Evolutionary conservation across 2,113 vertebrate species (phyloP).

Genomic region (Gymnobelideus leadbeateri): DNA sequence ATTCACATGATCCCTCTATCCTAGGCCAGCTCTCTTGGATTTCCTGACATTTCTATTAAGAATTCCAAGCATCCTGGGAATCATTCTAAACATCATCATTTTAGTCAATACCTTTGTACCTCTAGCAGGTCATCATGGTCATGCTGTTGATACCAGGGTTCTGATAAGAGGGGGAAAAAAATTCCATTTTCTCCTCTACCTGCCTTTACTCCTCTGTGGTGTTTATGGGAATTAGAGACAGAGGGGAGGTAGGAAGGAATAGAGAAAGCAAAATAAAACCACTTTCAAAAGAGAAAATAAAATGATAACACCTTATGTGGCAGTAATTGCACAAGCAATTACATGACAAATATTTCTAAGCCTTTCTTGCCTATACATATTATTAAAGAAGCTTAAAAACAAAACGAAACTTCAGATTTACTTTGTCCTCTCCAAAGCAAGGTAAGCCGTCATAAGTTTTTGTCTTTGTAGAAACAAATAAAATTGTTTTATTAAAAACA

Average conservation of each 20-base stretch:
- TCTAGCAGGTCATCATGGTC: constrained; percentile 10
- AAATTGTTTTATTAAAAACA: background rate
- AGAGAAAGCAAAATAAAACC: background rate
- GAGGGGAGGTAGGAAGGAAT: constrained; percentile 22
- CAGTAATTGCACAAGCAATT: background rate
- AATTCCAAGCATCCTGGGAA: background rate
- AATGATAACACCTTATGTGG: background rate
- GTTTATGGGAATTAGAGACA: constrained; percentile 16
- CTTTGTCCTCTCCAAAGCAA: background rate
- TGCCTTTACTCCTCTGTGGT: constrained; percentile 2
- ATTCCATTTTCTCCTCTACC: background rate
- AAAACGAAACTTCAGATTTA: background rate
- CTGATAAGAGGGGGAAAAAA: background rate
- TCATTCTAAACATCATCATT: background rate
- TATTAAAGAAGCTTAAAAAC: background rate
- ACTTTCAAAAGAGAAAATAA: background rate
- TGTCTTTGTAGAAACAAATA: background rate
- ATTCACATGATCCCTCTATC: background rate
- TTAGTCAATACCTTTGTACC: background rate
- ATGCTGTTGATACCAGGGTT: background rate
- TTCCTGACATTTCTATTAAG: background rate
- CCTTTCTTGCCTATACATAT: background rate
- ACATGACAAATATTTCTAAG: background rate
- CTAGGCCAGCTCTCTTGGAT: background rate
- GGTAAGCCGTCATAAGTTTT: background rate